phyloP scores from a whole-genome alignment of 2,888 invertebrate species.

The Leptogaster cylindrica region DNA sequence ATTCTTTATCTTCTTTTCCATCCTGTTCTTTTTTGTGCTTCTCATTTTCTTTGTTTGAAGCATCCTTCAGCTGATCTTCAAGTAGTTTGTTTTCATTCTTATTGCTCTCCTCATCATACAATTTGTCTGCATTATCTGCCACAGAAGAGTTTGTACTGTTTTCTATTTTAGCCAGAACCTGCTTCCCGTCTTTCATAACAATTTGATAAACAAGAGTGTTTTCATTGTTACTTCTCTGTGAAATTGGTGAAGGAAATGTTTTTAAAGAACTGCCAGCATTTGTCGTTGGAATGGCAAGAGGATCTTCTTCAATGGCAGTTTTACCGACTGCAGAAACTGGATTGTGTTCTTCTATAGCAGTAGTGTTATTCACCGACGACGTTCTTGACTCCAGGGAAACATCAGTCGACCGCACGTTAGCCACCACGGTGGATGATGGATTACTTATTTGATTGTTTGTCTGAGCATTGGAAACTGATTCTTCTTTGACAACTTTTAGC shows the following conservation, averaged over 20 bases:
- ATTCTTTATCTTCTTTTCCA: slow-evolving; percentile 51
- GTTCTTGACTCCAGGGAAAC: background rate
- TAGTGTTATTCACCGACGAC: background rate
- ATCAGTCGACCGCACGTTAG: background rate
- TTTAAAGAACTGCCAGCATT: background rate
- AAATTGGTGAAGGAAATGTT: background rate
- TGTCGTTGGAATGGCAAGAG: slow-evolving; percentile 28
- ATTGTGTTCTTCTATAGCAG: slow-evolving; percentile 43
- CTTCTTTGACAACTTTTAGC: slow-evolving; percentile 86
- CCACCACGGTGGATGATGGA: slow-evolving; percentile 38
- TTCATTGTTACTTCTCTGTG: slow-evolving; percentile 29
- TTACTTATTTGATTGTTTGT: background rate
- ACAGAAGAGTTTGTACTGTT: slow-evolving; percentile 50
- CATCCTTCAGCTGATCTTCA: slow-evolving; percentile 28
- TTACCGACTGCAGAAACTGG: slow-evolving; percentile 47
- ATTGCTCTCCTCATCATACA: background rate
- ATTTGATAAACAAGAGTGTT: slow-evolving; percentile 67
- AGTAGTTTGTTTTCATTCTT: slow-evolving; percentile 36
- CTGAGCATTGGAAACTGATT: slow-evolving; percentile 60
- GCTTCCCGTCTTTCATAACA: slow-evolving; percentile 75
- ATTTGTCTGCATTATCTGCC: slow-evolving; percentile 20
- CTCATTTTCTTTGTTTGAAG: slow-evolving; percentile 56
- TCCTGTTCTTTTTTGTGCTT: slow-evolving; percentile 54
- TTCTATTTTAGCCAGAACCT: slow-evolving; percentile 65
- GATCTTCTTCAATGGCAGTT: slow-evolving; percentile 45